Evolutionary conservation across 2,888 invertebrate genomes (phyloP).

Genomic region (Arge pagana): DNA sequence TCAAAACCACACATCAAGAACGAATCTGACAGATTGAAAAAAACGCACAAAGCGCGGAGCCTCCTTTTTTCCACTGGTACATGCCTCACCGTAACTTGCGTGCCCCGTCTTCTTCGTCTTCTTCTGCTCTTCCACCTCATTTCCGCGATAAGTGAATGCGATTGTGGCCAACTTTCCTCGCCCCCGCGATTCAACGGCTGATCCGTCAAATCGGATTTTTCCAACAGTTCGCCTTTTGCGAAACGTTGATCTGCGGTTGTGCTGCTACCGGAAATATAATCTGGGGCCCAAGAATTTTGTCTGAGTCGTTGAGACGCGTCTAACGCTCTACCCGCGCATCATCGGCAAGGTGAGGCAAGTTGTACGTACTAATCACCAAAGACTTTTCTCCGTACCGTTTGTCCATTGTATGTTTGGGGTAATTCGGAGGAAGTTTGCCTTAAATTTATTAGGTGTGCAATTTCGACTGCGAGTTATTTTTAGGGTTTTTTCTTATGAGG

Average conservation of each 20-base stretch:
- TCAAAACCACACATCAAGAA: constrained; percentile 46
- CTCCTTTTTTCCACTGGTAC: not conserved
- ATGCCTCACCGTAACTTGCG: too few relatives aligned
- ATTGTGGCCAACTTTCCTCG: constrained; percentile 43
- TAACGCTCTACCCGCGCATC: too few relatives aligned
- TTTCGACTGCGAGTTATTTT: too few relatives aligned
- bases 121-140: constrained; percentile 55
- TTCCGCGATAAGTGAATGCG: constrained; percentile 52
- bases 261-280: constrained; percentile 36
- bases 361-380: too few relatives aligned
- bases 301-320: too few relatives aligned
- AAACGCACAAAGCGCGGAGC: constrained; percentile 24
- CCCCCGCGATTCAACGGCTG: constrained; percentile 36
- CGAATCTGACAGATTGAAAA: constrained; percentile 40
- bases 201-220: constrained; percentile 53
- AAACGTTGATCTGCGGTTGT: constrained; percentile 24
- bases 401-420: too few relatives aligned
- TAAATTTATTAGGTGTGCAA: too few relatives aligned
- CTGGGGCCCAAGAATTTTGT: constrained; percentile 8
- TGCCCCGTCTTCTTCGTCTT: constrained; percentile 34
- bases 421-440: too few relatives aligned
- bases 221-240: constrained; percentile 25
- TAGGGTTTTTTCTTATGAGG: too few relatives aligned
- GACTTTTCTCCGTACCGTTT: too few relatives aligned
- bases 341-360: too few relatives aligned